Conservation (phyloP, 2,888 invertebrate species). For the Tipula unca region DNA sequence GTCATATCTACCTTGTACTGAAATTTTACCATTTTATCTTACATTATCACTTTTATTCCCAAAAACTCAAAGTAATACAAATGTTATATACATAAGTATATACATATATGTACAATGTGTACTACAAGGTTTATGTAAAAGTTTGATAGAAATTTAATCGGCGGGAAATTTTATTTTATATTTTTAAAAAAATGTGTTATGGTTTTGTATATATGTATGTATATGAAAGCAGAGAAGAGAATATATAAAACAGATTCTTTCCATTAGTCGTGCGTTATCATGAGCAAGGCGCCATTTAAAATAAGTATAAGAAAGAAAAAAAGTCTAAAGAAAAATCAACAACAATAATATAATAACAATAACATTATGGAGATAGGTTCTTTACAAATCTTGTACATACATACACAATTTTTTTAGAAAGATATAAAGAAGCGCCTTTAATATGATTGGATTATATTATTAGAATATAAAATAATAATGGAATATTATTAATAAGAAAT, state of each 20-base stretch:
- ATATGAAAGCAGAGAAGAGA: neutral
- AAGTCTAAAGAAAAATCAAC: neutral
- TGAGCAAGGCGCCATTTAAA: slow-evolving; percentile 24
- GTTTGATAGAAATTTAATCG: neutral
- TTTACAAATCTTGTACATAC: neutral
- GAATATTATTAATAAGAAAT: neutral
- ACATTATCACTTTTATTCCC: neutral
- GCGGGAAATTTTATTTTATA: neutral
- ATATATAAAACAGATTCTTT: slow-evolving; percentile 27
- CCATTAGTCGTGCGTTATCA: slow-evolving; percentile 28
- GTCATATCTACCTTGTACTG: neutral
- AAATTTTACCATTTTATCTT: neutral
- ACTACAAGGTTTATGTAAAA: neutral
- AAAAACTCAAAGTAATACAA: neutral
- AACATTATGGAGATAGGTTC: slow-evolving; percentile 8
- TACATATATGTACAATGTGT: no score
- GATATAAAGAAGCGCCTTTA: neutral
- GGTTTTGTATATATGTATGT: neutral
- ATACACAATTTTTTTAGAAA: neutral
- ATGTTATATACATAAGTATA: neutral
- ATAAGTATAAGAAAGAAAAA: neutral
- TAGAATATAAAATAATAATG: neutral
- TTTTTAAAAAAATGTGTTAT: neutral
- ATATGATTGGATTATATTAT: neutral
- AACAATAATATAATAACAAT: slow-evolving; percentile 3